Evolutionary conservation across 2,113 vertebrate species (phyloP).

Genomic region (Epinephelus moara): DNA sequence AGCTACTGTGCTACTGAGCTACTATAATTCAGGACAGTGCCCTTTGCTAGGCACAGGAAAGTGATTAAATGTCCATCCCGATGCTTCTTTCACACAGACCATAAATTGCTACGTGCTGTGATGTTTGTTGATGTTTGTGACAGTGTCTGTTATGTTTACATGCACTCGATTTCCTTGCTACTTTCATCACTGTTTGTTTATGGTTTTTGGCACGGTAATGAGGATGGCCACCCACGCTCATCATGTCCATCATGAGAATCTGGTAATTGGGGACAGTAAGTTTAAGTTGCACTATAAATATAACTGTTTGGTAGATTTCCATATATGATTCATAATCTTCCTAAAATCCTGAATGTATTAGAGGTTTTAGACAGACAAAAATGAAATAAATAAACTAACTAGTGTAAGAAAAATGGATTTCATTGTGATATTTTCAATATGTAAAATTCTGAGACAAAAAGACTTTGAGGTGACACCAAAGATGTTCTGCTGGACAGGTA

Average conservation of each 20-base stretch:
- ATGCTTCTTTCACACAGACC: neutral
- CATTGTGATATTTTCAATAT: neutral
- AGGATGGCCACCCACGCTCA: slow-evolving; percentile 55
- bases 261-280: neutral
- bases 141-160: slow-evolving; percentile 43
- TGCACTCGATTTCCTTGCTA: slow-evolving; percentile 27
- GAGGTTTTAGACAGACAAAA: neutral
- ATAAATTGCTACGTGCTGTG: slow-evolving; percentile 10
- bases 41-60: neutral
- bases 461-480: neutral
- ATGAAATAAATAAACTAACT: neutral
- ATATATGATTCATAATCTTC: neutral
- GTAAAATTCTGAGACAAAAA: neutral
- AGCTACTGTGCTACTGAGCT: too few relatives aligned
- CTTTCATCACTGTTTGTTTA: slow-evolving; percentile 32
- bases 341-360: neutral
- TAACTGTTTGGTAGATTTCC: neutral
- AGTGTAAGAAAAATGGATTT: neutral
- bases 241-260: neutral
- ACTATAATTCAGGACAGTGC: too few relatives aligned
- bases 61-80: slow-evolving; percentile 4
- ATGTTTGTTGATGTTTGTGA: slow-evolving; percentile 36
- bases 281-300: neutral
- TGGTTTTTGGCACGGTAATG: slow-evolving; percentile 37
- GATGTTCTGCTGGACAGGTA: neutral